Evolutionary conservation across 2,113 vertebrate species (phyloP), one percentile per base, ranked within the genome.

Genomic region (Pseudonaja textilis): DNA sequence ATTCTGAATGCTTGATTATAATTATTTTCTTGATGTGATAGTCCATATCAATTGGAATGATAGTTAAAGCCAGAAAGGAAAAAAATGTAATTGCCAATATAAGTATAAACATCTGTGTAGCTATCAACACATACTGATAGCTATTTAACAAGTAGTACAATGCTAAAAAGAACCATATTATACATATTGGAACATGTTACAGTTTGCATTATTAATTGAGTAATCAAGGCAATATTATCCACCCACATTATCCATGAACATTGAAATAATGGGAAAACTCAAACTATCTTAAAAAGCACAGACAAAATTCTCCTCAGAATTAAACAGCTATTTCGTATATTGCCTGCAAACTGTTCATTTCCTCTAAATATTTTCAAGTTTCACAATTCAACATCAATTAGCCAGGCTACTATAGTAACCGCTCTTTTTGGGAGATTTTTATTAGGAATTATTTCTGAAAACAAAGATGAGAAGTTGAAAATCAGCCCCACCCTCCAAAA

Each of bases 391-490:
- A 11, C 11, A 56, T 3, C 85, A 92, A 93, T 95, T 69, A 92
- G 54, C 39, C 89, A 92, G 87, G n/a, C 61, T 61, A 92, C 89
- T 91, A 5, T 69, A 69, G 64, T 34, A 95, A 91, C 90, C 0
- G 42, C 54, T 93, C 89, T 12, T 90, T 50, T 45, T 86, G 94
- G 90, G 39, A 93, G 91, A 88, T 69, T 55, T 89, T 92, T 95
- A 95, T 95, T 95, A 86, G 91, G 88, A 93, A 26, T 1, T 87
- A 96, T 92, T 92, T 93, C 54, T 93, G 55, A 92, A 93, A 95
- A 92, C 89, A 0, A 14, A 86, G 89, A 93, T 96, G 96, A 95
- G 93, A 93, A 93, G 89, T 95, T 94, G 94, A 95, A 93, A 89
- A 92, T 89, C 4, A 50, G 92, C 88, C 52, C 22, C 25, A 10